Base-by-base conservation (phyloP, 2,888 invertebrate species). In the Heliconius charithonia region DNA sequence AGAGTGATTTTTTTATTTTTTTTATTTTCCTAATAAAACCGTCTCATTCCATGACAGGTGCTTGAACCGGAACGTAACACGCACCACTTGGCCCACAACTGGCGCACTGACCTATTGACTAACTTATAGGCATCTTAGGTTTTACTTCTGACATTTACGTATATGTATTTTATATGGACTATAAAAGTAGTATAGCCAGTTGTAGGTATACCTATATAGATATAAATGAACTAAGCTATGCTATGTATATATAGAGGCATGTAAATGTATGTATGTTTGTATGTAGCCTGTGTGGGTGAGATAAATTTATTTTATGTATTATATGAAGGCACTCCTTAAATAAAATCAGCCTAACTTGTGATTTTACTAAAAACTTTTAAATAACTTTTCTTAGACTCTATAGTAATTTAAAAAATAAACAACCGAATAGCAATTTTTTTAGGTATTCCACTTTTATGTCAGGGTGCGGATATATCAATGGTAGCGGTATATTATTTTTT, bases 41-140 rank as follows among this genome's bases (percentile, higher is more conserved):
- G 70, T 45, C 76, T 77, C 37, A 70, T 56, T 73, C 59, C 65
- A 80, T 78, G 79, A 80, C 78, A 32, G 75, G 59, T 62, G 79
- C 79, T 76, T 79, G 84, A 85, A 86, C 84, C 87, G 89, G 89
- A 88, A 89, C 87, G 82, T 82, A 86, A 84, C 85, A 88, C 87
- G 89, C 89, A 86, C 86, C 86, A 88, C 81, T 87, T 85, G 84
- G 77, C 82, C 86, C 84, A 86, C 88, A 88, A 88, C 83, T 83
- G 82, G 88, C 84, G 85, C 87, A 81, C 70, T 83, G 85, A 83
- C 83, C 85, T 75, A 81, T 80, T 81, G 79, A 69, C 79, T 77
- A 80, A 71, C 37, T 69, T 73, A 74, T 59, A 32, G 37, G 27
- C 63, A 78, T 37, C 27, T 66, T 29, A 32, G 51, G 22, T 63